Evolutionary conservation across 2,888 invertebrate species (phyloP), one percentile per base, ranked within the genome.

Genomic region (Coenonympha arcania): DNA sequence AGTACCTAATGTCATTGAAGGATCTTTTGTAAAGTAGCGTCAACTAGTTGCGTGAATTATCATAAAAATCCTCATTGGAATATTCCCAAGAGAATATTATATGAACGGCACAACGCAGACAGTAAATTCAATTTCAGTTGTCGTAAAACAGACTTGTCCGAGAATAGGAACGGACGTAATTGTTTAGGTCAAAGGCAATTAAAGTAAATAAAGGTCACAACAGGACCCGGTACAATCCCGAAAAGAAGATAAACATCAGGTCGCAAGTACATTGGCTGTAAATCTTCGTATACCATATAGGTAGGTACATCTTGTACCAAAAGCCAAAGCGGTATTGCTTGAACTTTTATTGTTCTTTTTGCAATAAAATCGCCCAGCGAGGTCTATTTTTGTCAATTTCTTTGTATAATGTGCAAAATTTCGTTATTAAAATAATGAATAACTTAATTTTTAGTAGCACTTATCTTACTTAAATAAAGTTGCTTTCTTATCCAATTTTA

Each of bases 291-390:
- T 37, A 49, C 43, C 28, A 31, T 49, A n/a, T n/a, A n/a, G n/a
- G n/a, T n/a, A n/a, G n/a, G n/a, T n/a, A n/a, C n/a, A n/a, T n/a
- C n/a, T n/a, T n/a, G n/a, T n/a, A n/a, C 44, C 36, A 43, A 28
- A 33, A 39, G 40, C 44, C 40, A 33, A 8, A 42, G 34, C n/a
- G n/a, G 34, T 36, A 33, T 48, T 44, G 44, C 44, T 39, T 48
- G 45, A 28, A 28, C 37, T 34, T 50, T 45, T 45, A 49, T 45
- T 33, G 40, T 33, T 39, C 40, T 19, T 11, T 18, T 18, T 55
- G 53, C 48, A 52, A 59, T 55, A 68, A 67, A 68, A 70, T 65
- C 62, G 56, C 66, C 59, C 61, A n/a, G 54, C 60, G 63, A 60
- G 57, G 60, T 46, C 31, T 62, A 26, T 50, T 44, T 50, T 67